These are phyloP conservation scores for Orthosia gothica DNA, from an alignment of 2,888 invertebrate genomes.

Conservation along the genomic window DNA sequence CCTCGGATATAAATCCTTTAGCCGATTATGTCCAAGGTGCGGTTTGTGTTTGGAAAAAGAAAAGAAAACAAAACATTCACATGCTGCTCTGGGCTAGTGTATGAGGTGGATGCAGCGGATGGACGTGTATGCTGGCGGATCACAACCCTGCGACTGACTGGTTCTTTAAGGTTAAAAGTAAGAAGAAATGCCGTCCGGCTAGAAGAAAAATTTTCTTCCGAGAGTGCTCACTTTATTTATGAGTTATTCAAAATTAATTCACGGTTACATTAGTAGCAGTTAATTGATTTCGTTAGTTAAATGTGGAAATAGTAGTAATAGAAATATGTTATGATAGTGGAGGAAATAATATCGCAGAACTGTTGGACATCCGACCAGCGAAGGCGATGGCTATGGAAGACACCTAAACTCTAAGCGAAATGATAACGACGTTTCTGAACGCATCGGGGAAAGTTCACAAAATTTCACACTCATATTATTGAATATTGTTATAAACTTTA, in stretches of 20 bases:
- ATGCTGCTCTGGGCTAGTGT: conserved; percentile 90
- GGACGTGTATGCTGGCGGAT: conserved; percentile 78
- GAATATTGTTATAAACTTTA: conserved; percentile 65
- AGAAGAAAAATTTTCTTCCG: conserved; percentile 28
- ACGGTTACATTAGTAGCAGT: conserved; percentile 31
- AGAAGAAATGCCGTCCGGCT: conserved; percentile 45
- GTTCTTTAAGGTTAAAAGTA: background rate
- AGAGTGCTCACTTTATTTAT: conserved; percentile 19
- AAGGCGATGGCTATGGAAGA: conserved; percentile 84
- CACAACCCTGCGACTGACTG: conserved; percentile 80
- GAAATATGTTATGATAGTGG: conserved; percentile 12
- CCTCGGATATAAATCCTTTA: conserved; percentile 91
- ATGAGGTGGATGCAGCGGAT: conserved; percentile 87
- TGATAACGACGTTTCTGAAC: conserved; percentile 73
- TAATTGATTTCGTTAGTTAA: conserved; percentile 30
- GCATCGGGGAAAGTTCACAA: conserved; percentile 80
- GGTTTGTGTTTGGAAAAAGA: conserved; percentile 91
- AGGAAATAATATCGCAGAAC: conserved; percentile 61
- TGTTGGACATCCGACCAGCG: conserved; percentile 73
- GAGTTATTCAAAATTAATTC: conserved; percentile 22
- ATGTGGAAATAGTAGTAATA: conserved; percentile 16
- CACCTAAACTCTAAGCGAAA: conserved; percentile 87
- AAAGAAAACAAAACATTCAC: conserved; percentile 92
- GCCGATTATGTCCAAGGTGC: conserved; percentile 90
- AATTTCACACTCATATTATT: conserved; percentile 43